Evolutionary conservation across 2,888 invertebrate genomes (phyloP), one percentile per base, ranked within the genome.

Genomic region (Philhelius pedissequus): DNA sequence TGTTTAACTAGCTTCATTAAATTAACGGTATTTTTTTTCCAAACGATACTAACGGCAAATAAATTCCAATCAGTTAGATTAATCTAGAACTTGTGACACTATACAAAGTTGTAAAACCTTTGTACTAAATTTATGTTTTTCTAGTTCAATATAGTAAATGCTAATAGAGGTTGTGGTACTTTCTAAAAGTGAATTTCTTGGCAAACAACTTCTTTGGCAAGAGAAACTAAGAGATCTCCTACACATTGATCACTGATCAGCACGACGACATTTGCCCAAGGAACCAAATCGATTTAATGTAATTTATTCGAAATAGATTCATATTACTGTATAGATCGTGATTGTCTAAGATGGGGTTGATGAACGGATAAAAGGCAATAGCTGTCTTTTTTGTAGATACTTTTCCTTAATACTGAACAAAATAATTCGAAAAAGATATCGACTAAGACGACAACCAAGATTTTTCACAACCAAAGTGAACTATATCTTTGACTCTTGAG

Each of bases 181-280:
- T 82, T 82, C 82, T 82, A 82, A 77, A 82, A 77, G 77, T 77
- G 69, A 82, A 77, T 77, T 82, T 77, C 82, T 77, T 76, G 32
- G 45, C 76, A 48, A 22, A 25, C 25, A 4, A n/a, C 20, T 22
- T 22, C 8, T 22, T 38, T 60, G 22, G 9, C 40, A 60, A 40
- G 15, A 38, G 27, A 43, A 62, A 62, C 27, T 7, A 18, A 40
- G 40, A 9, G 2, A 43, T 9, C 11, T 43, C 11, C 0, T 62
- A 11, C 43, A 35, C 11, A 32, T 20, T 18, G 11, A 20, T 43
- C 56, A 56, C 9, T 4, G 6, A 54, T 54, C 54, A 18, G 30
- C 43, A 43, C 43, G 68, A 62, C 62, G 43, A 43, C 62, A 43
- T 62, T 62, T 25, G 58, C 60, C 60, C 11, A 15, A 11, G 40